Conservation (phyloP, 2,888 invertebrate genomes). For the Parnassius smintheus region DNA sequence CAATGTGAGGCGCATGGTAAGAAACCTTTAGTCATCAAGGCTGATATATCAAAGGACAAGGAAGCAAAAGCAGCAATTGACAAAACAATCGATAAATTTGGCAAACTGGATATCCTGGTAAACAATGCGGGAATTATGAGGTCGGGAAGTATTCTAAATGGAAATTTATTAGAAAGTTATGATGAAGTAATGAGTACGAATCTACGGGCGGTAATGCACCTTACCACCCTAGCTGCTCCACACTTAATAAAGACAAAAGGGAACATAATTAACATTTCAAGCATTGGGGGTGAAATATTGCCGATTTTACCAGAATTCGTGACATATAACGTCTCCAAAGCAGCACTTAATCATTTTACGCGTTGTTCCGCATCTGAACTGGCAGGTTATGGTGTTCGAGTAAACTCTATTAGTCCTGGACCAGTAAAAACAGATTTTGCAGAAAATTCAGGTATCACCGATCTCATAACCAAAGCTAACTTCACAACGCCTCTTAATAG, state of each 20-base stretch:
- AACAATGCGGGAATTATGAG: constrained; percentile 46
- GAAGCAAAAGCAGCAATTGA: constrained; percentile 38
- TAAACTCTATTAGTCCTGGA: constrained; percentile 84
- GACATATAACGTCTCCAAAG: constrained; percentile 40
- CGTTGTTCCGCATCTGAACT: constrained; percentile 40
- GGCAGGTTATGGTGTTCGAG: constrained; percentile 39
- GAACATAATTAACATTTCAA: constrained; percentile 44
- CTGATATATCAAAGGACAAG: constrained; percentile 45
- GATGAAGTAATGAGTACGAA: constrained; percentile 45
- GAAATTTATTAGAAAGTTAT: constrained; percentile 38
- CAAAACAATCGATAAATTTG: constrained; percentile 41
- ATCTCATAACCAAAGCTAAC: not conserved
- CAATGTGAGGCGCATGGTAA: constrained; percentile 33
- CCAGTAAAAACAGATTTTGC: constrained; percentile 43
- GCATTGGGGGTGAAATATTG: constrained; percentile 30
- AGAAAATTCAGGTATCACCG: constrained; percentile 27
- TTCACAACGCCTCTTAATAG: constrained; percentile 32
- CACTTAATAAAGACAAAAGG: constrained; percentile 44
- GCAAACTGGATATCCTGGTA: constrained; percentile 45
- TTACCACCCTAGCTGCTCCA: constrained; percentile 40
- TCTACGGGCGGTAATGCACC: constrained; percentile 35
- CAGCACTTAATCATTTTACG: constrained; percentile 43
- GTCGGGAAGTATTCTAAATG: constrained; percentile 31
- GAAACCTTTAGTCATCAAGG: constrained; percentile 39
- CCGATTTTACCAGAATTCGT: constrained; percentile 19